Base-by-base conservation (phyloP, 1,140 invertebrate species). In the Brachionus asplanchnoidis region DNA sequence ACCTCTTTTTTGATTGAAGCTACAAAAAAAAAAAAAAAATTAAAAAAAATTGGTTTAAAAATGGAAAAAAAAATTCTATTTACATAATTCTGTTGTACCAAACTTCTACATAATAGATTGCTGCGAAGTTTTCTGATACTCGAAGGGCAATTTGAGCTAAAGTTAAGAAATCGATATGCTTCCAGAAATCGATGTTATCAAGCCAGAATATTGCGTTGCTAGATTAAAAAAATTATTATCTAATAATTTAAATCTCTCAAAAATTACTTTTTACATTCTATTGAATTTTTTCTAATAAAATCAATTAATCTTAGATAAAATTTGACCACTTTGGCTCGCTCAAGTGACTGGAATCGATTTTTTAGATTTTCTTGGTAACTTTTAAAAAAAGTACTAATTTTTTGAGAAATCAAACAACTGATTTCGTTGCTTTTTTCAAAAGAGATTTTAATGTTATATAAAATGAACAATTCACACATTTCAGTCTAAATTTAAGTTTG, bases 1-100 rank as follows among this genome's bases (percentile, higher is more conserved):
- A 9, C 68, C 68, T 4, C 12, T 40, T 42, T 40, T 40, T 73
- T 73, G 40, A 20, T 17, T 40, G 2, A 3, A 42, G 4, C 68
- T 73, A 42, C n/a, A 32, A 17, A 12, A 73, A 73, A 46, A 73
- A 40, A 73, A 36, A 73, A 40, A 73, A 36, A n/a, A 8, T 17
- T n/a, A 32, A 6, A n/a, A 32, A 32, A 68, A 32, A 12, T 1
- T 8, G 4, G 8, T 32, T 2, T 28, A 66, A 66, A 66, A 32
- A 23, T 0, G 56, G 1, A 36, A 36, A 36, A 36, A 7, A 1
- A 1, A 1, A 7, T 36, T 6, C 32, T 36, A 36, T 40, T 73
- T 73, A 73, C 73, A 77, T 50, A 26, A 50, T 23, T 50, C 14
- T 26, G 11, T 77, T 77, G 44, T 50, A 77, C 73, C 73, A 77